These are phyloP conservation scores for Aporrectodea caliginosa DNA, from an alignment of 1,140 invertebrate species.

Conservation along the genomic window DNA sequence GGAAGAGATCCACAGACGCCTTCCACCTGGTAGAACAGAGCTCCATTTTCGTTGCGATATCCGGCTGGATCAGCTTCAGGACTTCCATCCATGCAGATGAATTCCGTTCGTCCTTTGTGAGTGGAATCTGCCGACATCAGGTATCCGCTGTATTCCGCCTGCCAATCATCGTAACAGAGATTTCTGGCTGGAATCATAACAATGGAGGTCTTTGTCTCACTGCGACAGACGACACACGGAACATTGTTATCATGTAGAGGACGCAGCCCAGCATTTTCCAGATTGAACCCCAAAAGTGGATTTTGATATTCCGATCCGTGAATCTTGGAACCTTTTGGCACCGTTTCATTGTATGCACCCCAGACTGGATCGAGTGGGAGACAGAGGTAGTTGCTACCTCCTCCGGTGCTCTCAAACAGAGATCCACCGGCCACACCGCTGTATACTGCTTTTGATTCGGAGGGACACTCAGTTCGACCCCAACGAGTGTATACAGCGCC, in stretches of 20 bases:
- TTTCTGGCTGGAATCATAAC: constrained; percentile 10
- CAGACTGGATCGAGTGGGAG: no score
- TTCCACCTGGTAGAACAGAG: constrained; percentile 34
- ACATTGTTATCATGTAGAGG: no score
- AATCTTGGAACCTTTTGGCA: no score
- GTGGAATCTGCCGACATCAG: neutral
- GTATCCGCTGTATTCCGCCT: neutral
- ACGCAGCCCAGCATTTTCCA: no score
- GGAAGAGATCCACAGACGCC: constrained; percentile 13
- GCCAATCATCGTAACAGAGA: neutral
- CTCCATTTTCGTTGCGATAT: constrained; percentile 25
- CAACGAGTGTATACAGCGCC: neutral
- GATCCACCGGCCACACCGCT: no score
- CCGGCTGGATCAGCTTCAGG: constrained; percentile 31
- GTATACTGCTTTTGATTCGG: neutral
- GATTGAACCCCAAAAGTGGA: no score
- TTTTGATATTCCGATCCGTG: no score
- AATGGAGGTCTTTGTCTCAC: neutral
- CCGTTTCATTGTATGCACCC: no score
- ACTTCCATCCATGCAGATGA: constrained; percentile 35
- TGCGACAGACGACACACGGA: no score
- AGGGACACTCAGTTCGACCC: neutral
- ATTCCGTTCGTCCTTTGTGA: constrained; percentile 16
- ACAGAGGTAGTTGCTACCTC: no score
- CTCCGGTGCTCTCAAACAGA: no score